A percentile compares a stretch with the other conserved stretches of the same genome.
These are phyloP conservation scores for Alsophila aescularia DNA, from an alignment of 2,888 invertebrate genomes.

Conservation along the genomic window DNA sequence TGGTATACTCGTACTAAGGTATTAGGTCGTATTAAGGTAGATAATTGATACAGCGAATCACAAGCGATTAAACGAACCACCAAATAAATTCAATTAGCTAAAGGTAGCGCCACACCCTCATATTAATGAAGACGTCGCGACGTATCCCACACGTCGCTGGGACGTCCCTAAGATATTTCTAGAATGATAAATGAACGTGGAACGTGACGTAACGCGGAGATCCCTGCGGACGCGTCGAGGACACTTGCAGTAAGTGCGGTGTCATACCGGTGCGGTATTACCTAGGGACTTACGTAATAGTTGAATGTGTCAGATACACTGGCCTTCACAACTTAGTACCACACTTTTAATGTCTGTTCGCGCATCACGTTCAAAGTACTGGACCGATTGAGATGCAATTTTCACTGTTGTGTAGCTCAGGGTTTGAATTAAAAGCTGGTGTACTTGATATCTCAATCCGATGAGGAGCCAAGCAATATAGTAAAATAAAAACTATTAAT, in stretches of 20 bases:
- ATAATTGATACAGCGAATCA: no score
- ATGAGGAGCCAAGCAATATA: no score
- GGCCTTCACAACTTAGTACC: no score
- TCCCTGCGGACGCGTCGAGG: constrained; percentile 47
- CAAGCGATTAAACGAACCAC: background rate
- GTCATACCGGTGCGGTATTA: constrained; percentile 10
- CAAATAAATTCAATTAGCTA: constrained; percentile 48
- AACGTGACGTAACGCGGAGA: constrained; percentile 60
- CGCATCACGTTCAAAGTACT: no score
- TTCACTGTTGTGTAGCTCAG: no score
- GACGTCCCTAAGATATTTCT: constrained; percentile 59
- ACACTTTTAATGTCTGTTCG: no score
- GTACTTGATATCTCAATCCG: no score
- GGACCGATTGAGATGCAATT: no score
- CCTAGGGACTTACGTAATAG: background rate
- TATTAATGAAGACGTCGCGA: constrained; percentile 57
- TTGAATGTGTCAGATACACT: background rate
- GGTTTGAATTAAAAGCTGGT: no score
- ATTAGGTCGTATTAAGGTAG: no score
- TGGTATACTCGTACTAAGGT: no score
- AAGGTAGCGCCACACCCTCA: constrained; percentile 40
- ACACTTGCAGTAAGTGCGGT: constrained; percentile 26
- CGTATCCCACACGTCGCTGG: constrained; percentile 48
- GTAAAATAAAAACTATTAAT: no score
- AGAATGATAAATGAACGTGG: constrained; percentile 66